Conservation (phyloP, 2,797 vertebrate genomes). For the Lepidocolaptes lacrymiger region DNA sequence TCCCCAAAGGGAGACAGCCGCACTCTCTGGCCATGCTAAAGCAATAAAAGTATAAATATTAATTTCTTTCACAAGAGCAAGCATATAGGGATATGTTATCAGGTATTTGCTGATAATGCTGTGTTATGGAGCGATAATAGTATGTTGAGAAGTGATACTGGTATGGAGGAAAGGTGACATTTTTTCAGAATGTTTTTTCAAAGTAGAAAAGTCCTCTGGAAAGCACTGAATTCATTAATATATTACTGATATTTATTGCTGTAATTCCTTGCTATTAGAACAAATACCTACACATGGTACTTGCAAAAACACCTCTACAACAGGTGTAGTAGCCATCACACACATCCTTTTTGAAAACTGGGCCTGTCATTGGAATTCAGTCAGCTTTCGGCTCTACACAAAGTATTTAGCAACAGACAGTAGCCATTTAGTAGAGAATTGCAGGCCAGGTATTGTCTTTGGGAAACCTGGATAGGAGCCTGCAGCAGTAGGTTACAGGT, state of each 20-base stretch:
- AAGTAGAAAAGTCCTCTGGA: neutral
- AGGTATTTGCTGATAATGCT: conserved; percentile 22
- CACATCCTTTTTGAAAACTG: neutral
- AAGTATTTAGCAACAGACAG: neutral
- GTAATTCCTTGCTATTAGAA: neutral
- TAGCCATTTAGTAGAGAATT: neutral
- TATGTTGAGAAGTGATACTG: neutral
- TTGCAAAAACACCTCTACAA: neutral
- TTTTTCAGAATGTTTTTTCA: neutral
- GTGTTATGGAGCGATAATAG: neutral
- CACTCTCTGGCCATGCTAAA: neutral
- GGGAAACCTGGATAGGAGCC: neutral
- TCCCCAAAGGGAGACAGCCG: neutral
- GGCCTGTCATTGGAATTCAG: neutral
- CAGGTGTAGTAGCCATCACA: neutral
- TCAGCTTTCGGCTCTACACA: neutral
- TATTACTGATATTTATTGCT: neutral
- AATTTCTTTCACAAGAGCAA: neutral
- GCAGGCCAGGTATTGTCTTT: neutral
- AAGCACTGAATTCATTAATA: neutral
- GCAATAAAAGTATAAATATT: neutral
- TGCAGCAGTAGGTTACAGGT: neutral
- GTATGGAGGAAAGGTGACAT: conserved; percentile 6
- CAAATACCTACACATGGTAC: neutral
- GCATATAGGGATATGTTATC: conserved; percentile 12